phyloP scores from a whole-genome alignment of 2,113 vertebrate species.

The Eulemur rufifrons region DNA sequence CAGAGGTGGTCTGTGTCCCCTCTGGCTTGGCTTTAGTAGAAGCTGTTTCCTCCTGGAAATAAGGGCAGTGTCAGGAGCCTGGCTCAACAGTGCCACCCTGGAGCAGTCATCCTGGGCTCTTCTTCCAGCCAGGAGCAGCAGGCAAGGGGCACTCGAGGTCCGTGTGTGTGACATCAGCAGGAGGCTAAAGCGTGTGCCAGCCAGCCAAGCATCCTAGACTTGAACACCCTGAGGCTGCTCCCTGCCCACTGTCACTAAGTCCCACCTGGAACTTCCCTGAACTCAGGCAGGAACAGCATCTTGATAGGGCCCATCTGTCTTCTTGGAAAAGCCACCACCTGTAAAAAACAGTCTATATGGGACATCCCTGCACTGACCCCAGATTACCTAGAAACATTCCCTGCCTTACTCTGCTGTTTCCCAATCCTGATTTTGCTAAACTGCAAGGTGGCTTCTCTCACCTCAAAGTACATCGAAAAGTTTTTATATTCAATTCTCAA shows the following conservation, averaged over 20 bases:
- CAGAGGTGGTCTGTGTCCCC: neutral
- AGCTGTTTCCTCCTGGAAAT: neutral
- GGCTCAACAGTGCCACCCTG: neutral
- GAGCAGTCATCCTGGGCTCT: neutral
- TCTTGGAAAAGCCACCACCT: neutral
- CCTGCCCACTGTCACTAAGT: neutral
- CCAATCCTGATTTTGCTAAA: neutral
- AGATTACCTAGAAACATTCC: neutral
- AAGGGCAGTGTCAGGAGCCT: neutral
- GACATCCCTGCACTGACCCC: neutral
- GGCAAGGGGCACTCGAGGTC: neutral
- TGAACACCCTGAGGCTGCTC: neutral
- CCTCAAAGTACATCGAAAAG: neutral
- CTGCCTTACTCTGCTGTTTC: neutral
- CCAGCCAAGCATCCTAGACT: neutral
- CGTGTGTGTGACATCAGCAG: neutral
- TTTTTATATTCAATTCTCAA: neutral
- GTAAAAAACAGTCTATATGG: neutral
- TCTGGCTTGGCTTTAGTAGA: neutral
- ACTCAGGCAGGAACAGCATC: neutral
- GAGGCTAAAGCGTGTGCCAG: neutral
- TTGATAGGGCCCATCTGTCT: neutral
- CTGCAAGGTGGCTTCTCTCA: neutral
- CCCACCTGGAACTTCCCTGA: neutral
- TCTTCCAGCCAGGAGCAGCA: neutral